Percentiles rank a stretch among this genome's conserved stretches.
phyloP scores from a whole-genome alignment of 2,797 vertebrate genomes.

The Aythya fuligula region DNA sequence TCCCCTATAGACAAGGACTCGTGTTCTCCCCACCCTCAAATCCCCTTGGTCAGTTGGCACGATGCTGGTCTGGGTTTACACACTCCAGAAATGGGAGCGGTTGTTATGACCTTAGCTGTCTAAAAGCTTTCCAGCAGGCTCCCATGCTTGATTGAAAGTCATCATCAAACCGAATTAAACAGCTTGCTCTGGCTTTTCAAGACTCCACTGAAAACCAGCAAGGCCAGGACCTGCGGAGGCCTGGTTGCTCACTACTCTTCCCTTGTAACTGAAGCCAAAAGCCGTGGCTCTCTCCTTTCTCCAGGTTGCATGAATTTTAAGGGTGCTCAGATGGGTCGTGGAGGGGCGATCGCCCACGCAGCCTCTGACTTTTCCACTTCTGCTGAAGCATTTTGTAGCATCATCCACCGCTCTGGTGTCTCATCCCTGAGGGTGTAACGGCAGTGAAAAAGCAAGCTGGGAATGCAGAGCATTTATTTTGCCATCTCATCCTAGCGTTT shows the following conservation, averaged over 20 bases:
- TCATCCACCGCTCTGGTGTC: background rate
- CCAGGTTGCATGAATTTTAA: background rate
- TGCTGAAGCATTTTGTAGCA: background rate
- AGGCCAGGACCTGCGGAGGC: background rate
- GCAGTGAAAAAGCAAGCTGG: background rate
- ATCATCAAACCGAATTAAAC: background rate
- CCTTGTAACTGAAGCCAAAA: background rate
- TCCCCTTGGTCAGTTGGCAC: background rate
- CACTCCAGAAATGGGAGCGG: background rate
- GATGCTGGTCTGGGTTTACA: background rate
- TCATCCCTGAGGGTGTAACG: background rate
- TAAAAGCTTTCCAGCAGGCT: background rate
- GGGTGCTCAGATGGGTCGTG: rapidly evolving
- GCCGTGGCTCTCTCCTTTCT: background rate
- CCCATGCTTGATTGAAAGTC: rapidly evolving
- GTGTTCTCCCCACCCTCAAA: background rate
- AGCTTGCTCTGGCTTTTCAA: background rate
- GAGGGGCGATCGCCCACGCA: background rate
- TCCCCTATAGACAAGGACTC: background rate
- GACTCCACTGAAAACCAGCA: background rate
- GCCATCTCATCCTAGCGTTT: background rate
- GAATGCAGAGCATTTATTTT: background rate
- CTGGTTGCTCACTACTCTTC: background rate
- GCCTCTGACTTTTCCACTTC: background rate
- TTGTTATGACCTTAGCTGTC: rapidly evolving